Evolutionary conservation across 1,140 invertebrate genomes (phyloP), one percentile per base, ranked within the genome.

Genomic region (Lucilia cuprina): DNA sequence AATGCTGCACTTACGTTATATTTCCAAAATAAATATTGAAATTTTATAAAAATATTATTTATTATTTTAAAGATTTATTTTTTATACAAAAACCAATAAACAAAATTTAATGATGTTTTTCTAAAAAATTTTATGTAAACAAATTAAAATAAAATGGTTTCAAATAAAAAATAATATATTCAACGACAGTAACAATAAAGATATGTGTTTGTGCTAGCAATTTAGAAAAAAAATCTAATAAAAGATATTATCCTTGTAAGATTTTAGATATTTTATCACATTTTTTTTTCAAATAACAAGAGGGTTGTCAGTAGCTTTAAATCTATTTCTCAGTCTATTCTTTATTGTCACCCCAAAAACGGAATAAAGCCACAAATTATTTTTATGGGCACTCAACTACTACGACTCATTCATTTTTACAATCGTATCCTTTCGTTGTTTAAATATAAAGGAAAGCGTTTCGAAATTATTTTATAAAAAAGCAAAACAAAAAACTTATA

Each of bases 371-470:
- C 82, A 83, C 82, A 83, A 83, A 83, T 83, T 83, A 83, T 83
- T 65, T 83, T 83, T 83, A 83, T 83, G 50, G 82, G 65, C 82
- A 70, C 82, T 74, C 82, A 65, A 83, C 82, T 83, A 83, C 50
- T n/a, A 60, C 55, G 13, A 47, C 80, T 10, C 80, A 82, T 50
- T 21, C 80, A 30, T 82, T 82, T 82, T 13, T 41, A 78, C 74
- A 41, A 17, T 41, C 35, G 75, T 80, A 41, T 70, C 65, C 65
- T 25, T 70, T 70, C 65, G 65, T 41, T 10, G 41, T 41, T 12
- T 70, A 70, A 70, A 70, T 25, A 19, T 60, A 70, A 70, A 9
- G n/a, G 5, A 70, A 21, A 70, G n/a, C n/a, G 21, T 60, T 60
- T 17, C 55, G n/a, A 60, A 60, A 60, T 60, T 17, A 60, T n/a